Base-by-base conservation (phyloP, 2,888 invertebrate species). In the Podotricha telesiphe region DNA sequence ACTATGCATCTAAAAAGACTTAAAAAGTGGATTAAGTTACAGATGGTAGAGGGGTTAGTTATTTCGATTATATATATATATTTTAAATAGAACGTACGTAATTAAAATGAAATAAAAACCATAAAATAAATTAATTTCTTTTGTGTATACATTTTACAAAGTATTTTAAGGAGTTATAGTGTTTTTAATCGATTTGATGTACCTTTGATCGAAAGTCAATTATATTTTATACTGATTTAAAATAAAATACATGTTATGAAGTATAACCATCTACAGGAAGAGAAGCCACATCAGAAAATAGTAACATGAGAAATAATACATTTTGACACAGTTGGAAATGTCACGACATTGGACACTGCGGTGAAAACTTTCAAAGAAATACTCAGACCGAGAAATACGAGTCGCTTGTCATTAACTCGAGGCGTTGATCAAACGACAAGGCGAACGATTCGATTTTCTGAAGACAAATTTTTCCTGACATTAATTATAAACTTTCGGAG, bases 401-500 rank as follows among this genome's bases (percentile, higher is more conserved):
- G 19, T 53, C 47, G 69, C 65, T 71, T 70, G 66, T 71, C 69
- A 71, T 71, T 74, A 74, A 71, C 78, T 78, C 75, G 71, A 76
- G 75, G 79, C 79, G 84, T 85, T 86, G 82, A 87, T 87, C 84
- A 83, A 86, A 83, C 77, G 80, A 79, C 80, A 79, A 74, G 78
- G 74, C 76, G 75, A 77, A 78, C 76, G 78, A 79, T 82, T 85
- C 80, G 79, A 85, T 84, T 83, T 83, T 79, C 80, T 75, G 74
- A 72, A 74, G 74, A 73, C 72, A 73, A 81, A 78, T 86, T 85
- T 86, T 85, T 84, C 79, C 77, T 78, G 76, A 83, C 82, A 82
- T 86, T 85, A 85, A 87, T 86, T 87, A 87, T 84, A 84, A 88
- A 87, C 82, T 87, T 87, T 81, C 75, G 73, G 76, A 79, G 76